Evolutionary conservation across 2,797 vertebrate genomes (phyloP), one percentile per base, ranked within the genome.

Genomic region (Babyrousa celebensis): DNA sequence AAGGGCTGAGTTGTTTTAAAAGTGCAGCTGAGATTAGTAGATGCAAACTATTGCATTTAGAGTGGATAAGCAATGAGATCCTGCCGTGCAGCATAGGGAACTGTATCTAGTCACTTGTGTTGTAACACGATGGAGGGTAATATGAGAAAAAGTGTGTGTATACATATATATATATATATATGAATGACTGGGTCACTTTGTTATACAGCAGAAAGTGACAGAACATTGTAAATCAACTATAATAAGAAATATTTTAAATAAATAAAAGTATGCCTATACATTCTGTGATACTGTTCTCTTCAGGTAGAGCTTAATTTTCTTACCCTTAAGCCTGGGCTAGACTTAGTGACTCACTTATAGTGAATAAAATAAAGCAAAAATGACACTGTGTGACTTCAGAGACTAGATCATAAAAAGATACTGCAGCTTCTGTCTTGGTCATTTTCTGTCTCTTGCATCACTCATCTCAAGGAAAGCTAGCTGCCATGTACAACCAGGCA

Each of bases 271-370:
- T 3, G 11, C 40, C 48, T 85, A 52, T 48, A 88, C n/a, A 77
- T 56, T 78, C 27, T 68, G 68, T 71, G 32, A 70, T 82, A 43
- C 21, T 29, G 32, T 83, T 71, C 56, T 48, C 75, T 84, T 78
- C 78, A 58, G 43, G 58, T 83, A 15, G 23, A 89, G 40, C 15
- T 87, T 68, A 68, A 52, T 87, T 87, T 54, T 11, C 68, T 36
- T 82, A 86, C 12, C 23, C 27, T 56, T 70, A 25, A 71, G 29
- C 32, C 20, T n/a, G 11, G 29, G 6, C n/a, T 83, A 29, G n/a
- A 84, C 48, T 77, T 72, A 72, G 23, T 71, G 83, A 65, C 20
- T 91, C 62, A 65, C 43, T 71, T 91, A 32, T 36, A 82, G 68
- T 40, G 54, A 82, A 48, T 48, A 71, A 85, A 90, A 85, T 67